A percentile compares a stretch with the other conserved stretches of the same genome.
Evolutionary conservation across 2,113 vertebrate species (phyloP).

Genomic region (Colaptes auratus): DNA sequence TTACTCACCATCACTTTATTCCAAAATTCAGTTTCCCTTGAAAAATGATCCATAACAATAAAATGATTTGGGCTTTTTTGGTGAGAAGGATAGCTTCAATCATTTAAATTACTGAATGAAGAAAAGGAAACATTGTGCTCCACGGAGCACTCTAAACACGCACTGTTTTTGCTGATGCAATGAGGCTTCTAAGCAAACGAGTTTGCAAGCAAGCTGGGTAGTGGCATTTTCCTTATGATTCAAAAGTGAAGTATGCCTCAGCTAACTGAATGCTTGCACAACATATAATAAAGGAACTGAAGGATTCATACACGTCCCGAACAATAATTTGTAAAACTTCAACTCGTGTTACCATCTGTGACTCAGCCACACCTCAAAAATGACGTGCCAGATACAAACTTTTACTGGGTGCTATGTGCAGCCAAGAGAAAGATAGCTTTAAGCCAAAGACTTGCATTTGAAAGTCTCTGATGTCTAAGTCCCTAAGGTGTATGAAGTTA

Average conservation of each 20-base stretch:
- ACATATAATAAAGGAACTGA: conserved; percentile 69
- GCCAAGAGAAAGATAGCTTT: conserved; percentile 58
- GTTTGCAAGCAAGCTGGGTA: conserved; percentile 72
- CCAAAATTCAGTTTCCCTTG: conserved; percentile 74
- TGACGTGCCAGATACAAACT: conserved; percentile 62
- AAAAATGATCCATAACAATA: conserved; percentile 70
- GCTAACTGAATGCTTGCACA: conserved; percentile 66
- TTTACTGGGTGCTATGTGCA: conserved; percentile 52
- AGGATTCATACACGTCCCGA: conserved; percentile 61
- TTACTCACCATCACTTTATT: conserved; percentile 78
- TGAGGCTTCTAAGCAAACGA: conserved; percentile 65
- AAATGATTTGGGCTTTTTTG: conserved; percentile 37
- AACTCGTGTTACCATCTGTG: conserved; percentile 34
- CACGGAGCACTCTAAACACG: conserved; percentile 41
- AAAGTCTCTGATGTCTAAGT: conserved; percentile 37
- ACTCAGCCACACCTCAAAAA: conserved; percentile 65
- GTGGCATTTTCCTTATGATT: conserved; percentile 77
- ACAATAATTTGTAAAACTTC: conserved; percentile 62
- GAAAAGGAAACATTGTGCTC: conserved; percentile 60
- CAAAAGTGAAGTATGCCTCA: conserved; percentile 74
- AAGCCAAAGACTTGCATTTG: conserved; percentile 51
- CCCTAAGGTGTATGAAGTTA: conserved; percentile 59
- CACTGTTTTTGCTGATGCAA: conserved; percentile 53
- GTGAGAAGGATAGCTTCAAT: conserved; percentile 44
- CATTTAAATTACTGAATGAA: conserved; percentile 55